Percentiles rank a stretch among this genome's conserved stretches.
phyloP scores from a whole-genome alignment of 2,888 invertebrate species.

The Temnothorax unifasciatus region DNA sequence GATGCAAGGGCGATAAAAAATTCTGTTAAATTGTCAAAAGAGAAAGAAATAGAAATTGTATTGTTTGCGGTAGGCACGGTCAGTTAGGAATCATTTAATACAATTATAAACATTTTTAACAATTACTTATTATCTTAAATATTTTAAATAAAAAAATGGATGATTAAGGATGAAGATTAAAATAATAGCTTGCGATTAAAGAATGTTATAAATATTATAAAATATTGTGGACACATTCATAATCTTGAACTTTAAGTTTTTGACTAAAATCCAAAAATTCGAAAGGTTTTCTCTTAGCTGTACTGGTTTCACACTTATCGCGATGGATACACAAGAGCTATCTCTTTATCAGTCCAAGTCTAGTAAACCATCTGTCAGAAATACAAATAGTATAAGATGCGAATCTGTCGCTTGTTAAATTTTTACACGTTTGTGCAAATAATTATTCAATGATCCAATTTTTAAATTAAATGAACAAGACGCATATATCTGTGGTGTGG shows the following conservation, averaged over 20 bases:
- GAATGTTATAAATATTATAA: not conserved
- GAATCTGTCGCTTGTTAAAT: not conserved
- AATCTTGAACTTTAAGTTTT: not conserved
- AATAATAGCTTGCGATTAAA: not conserved
- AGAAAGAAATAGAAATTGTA: not conserved
- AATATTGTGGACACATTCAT: not conserved
- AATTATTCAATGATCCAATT: conserved; percentile 5
- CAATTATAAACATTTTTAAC: not conserved
- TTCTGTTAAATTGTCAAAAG: not conserved
- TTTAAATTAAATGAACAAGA: conserved; percentile 34
- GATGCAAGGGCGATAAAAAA: not conserved
- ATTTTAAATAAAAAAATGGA: not conserved
- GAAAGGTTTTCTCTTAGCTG: not conserved
- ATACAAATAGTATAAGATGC: not conserved
- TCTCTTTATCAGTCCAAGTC: conserved; percentile 6
- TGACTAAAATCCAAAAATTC: not conserved
- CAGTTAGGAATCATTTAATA: not conserved
- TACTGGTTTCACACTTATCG: not conserved
- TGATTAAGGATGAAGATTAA: not conserved
- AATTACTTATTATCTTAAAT: not conserved
- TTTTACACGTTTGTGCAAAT: not conserved
- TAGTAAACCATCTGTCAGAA: not conserved
- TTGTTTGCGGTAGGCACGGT: not conserved
- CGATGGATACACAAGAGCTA: not conserved
- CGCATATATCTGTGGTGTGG: conserved; percentile 39